Evolutionary conservation across 2,113 vertebrate genomes (phyloP).

Genomic region (Coptodon bakossiorum): DNA sequence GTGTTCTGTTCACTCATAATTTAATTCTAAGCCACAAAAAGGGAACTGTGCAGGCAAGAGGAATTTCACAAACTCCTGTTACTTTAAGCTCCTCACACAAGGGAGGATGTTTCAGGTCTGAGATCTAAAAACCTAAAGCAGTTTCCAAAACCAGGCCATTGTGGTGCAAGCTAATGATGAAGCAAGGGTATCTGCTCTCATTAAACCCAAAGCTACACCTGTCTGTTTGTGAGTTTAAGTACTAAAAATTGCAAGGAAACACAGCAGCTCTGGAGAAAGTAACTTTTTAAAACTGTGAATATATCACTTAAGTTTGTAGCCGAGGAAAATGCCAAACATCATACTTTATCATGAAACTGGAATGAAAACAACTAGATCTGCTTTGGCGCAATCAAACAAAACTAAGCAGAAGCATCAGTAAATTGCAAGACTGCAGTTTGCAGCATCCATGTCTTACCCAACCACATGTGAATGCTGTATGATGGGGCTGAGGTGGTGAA

Average conservation of each 20-base stretch:
- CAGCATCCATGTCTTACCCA: constrained; percentile 58
- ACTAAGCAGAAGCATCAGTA: background rate
- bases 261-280: background rate
- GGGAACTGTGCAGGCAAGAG: background rate
- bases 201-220: background rate
- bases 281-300: background rate
- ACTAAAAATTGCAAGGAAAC: background rate
- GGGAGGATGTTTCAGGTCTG: background rate
- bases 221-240: background rate
- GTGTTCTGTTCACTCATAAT: background rate
- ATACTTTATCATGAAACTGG: background rate
- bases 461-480: constrained; percentile 74
- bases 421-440: background rate
- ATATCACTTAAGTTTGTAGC: background rate
- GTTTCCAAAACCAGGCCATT: background rate
- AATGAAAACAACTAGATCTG: background rate
- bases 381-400: background rate
- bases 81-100: background rate
- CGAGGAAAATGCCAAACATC: background rate
- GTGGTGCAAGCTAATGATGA: background rate
- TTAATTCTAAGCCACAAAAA: background rate
- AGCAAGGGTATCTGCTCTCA: fast-evolving
- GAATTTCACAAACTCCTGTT: background rate
- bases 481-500: constrained; percentile 62
- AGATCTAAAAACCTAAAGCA: background rate